These are phyloP conservation scores for Neoseiulus cucumeris DNA, from an alignment of 1,140 invertebrate species.

Conservation along the genomic window DNA sequence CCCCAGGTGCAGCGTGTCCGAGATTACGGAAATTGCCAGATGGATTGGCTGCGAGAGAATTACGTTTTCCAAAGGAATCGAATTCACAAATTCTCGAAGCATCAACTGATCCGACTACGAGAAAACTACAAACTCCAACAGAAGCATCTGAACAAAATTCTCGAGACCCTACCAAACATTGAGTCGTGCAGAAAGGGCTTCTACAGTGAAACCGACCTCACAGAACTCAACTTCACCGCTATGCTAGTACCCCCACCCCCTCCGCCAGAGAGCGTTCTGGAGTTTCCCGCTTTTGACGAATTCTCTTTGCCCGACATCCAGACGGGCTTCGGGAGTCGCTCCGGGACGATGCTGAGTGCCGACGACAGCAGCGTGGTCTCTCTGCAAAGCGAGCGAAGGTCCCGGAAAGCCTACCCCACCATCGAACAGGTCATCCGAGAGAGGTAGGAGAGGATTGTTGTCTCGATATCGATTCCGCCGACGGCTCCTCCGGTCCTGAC, in stretches of 20 bases:
- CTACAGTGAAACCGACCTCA: constrained; percentile 2
- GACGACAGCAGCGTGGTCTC: neutral
- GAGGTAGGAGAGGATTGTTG: neutral
- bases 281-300: neutral
- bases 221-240: neutral
- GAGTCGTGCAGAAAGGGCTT: constrained; percentile 63
- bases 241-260: neutral
- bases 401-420: neutral
- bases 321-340: neutral
- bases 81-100: constrained; percentile 77
- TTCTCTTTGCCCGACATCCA: neutral
- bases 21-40: constrained; percentile 64
- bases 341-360: neutral
- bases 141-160: constrained; percentile 73
- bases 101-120: constrained; percentile 62
- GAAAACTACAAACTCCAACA: constrained; percentile 89
- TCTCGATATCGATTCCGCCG: too few relatives aligned
- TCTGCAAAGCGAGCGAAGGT: neutral
- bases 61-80: constrained; percentile 84
- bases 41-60: constrained; percentile 79
- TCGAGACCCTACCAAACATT: constrained; percentile 84
- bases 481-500: too few relatives aligned
- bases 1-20: constrained; percentile 41
- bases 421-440: constrained; percentile 4
- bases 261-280: neutral